A percentile compares a stretch with the other conserved stretches of the same genome.
Conservation (phyloP, 2,113 vertebrate genomes). For the Scomber scombrus region DNA sequence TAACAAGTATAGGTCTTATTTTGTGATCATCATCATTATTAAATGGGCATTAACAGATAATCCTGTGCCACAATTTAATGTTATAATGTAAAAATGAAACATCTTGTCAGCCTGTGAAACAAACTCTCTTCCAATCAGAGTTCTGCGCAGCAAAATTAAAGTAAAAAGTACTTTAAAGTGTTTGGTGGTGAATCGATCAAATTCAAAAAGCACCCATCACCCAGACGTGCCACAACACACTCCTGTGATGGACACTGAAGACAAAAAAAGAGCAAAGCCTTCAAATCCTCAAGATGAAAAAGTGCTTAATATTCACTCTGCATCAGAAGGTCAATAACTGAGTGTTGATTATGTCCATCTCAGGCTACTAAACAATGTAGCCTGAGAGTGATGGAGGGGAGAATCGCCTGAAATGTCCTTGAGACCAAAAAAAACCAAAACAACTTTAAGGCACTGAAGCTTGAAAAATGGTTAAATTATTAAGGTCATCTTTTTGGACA, state of each 20-base stretch:
- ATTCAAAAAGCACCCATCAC: not conserved
- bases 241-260: not conserved
- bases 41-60: not conserved
- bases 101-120: too few relatives aligned
- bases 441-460: too few relatives aligned
- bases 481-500: too few relatives aligned
- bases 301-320: conserved; percentile 7
- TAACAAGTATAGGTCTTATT: not conserved
- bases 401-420: too few relatives aligned
- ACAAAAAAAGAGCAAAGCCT: conserved; percentile 1
- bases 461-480: too few relatives aligned
- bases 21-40: not conserved
- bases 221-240: conserved; percentile 13
- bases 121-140: too few relatives aligned
- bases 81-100: too few relatives aligned
- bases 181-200: not conserved
- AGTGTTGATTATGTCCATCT: not conserved
- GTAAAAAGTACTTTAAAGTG: not conserved
- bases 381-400: not conserved
- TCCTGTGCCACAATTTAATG: too few relatives aligned
- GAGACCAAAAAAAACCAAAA: too few relatives aligned
- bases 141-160: too few relatives aligned
- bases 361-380: not conserved
- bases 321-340: conserved; percentile 27
- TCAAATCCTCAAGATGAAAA: conserved; percentile 19